Conservation (phyloP, 2,113 vertebrate species). For the Phyllostomus hastatus region DNA sequence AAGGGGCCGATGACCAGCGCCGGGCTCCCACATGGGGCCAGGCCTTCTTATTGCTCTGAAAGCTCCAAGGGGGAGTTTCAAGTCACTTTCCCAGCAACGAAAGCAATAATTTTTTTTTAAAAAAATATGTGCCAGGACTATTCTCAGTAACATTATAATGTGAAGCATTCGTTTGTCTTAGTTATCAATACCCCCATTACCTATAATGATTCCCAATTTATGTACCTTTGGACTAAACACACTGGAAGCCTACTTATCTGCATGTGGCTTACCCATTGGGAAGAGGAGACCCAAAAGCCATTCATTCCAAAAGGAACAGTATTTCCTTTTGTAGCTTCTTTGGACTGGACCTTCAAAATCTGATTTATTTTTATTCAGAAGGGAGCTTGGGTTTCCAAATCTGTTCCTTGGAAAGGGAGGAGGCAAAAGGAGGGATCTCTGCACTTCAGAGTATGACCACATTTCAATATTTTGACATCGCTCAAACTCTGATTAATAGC, state of each 20-base stretch:
- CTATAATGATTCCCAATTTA: background rate
- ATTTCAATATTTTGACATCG: slow-evolving; percentile 71
- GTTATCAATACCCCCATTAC: background rate
- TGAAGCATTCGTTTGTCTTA: background rate
- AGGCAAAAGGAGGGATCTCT: background rate
- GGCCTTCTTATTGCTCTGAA: background rate
- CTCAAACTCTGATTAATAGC: slow-evolving; percentile 69
- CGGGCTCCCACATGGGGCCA: background rate
- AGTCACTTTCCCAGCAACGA: background rate
- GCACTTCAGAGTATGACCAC: slow-evolving; percentile 55
- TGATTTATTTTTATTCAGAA: background rate
- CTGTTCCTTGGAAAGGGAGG: background rate
- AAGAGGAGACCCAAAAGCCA: background rate
- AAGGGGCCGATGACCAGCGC: background rate
- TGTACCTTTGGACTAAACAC: background rate
- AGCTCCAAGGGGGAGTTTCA: background rate
- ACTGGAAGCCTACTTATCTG: slow-evolving; percentile 51
- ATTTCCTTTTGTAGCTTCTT: background rate
- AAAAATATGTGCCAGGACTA: background rate
- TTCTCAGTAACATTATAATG: background rate
- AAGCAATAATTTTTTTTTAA: background rate
- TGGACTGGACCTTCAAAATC: background rate
- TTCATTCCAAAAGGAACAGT: background rate
- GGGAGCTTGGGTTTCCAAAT: background rate
- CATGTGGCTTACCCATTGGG: slow-evolving; percentile 21